Percentiles rank a stretch among this genome's conserved stretches.
These are phyloP conservation scores for Apteryx owenii DNA, from an alignment of 2,113 vertebrate species.

Conservation along the genomic window DNA sequence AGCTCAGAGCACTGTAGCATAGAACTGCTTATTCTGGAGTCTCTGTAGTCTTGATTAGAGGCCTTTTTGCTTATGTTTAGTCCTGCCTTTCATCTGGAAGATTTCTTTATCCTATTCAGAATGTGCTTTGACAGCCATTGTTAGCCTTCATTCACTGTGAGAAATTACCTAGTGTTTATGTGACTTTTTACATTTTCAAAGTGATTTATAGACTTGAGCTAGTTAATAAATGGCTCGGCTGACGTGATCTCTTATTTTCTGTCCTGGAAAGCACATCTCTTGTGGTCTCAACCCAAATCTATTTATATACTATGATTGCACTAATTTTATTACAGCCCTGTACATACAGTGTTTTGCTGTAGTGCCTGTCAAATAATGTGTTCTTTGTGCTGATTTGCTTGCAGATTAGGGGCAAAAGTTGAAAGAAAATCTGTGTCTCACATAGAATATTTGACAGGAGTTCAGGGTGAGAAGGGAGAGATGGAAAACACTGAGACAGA, in stretches of 20 bases:
- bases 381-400: background rate
- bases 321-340: background rate
- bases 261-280: background rate
- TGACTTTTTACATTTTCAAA: background rate
- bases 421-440: background rate
- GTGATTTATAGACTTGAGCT: background rate
- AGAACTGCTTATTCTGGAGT: background rate
- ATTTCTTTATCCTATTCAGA: background rate
- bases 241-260: background rate
- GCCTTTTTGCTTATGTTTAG: background rate
- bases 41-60: background rate
- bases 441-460: background rate
- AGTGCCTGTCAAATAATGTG: background rate
- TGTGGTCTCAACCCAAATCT: background rate
- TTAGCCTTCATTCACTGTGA: background rate
- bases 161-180: background rate
- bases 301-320: background rate
- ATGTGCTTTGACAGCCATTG: slow-evolving; percentile 18
- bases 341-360: background rate
- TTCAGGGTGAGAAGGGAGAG: background rate
- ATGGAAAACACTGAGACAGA: background rate
- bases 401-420: background rate
- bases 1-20: background rate
- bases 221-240: background rate
- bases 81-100: background rate